These are phyloP conservation scores for Drosophila aff. DNA, from an alignment of 1,140 invertebrate genomes.

Conservation along the genomic window DNA sequence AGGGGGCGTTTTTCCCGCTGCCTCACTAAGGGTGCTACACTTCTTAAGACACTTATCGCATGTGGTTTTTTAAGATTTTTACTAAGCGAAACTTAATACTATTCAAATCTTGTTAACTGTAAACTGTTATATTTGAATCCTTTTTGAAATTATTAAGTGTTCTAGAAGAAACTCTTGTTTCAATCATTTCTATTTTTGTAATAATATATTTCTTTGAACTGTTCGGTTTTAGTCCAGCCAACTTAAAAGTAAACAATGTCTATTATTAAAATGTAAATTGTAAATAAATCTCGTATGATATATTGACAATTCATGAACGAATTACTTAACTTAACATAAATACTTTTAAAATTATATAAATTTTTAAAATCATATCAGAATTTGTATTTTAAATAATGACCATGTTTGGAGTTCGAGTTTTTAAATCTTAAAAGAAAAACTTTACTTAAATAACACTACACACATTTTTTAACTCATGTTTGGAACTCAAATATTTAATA, in stretches of 20 bases:
- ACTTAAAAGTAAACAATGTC: not conserved
- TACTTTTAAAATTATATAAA: not conserved
- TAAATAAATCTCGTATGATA: too few species aligned
- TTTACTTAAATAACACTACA: too few species aligned
- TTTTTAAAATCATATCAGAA: too few species aligned
- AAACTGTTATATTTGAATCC: not conserved
- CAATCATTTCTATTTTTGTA: not conserved
- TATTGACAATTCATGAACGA: too few species aligned
- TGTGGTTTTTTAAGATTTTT: not conserved
- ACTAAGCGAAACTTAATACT: slow-evolving; percentile 33
- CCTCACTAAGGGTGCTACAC: slow-evolving; percentile 17
- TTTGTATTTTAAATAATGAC: too few species aligned
- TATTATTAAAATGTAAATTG: not conserved
- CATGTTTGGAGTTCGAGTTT: too few species aligned
- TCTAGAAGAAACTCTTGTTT: not conserved
- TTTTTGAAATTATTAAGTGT: not conserved
- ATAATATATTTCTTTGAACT: not conserved
- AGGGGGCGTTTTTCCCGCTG: not conserved
- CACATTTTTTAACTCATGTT: too few species aligned
- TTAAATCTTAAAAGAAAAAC: too few species aligned
- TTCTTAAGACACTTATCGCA: slow-evolving; percentile 1
- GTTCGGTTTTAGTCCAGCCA: not conserved
- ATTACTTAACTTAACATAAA: too few species aligned
- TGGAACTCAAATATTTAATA: too few species aligned
- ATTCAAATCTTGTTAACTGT: not conserved